A percentile compares a stretch with the other conserved stretches of the same genome.
Evolutionary conservation across 2,113 vertebrate genomes (phyloP).

Genomic region (Zosterops pallidus): DNA sequence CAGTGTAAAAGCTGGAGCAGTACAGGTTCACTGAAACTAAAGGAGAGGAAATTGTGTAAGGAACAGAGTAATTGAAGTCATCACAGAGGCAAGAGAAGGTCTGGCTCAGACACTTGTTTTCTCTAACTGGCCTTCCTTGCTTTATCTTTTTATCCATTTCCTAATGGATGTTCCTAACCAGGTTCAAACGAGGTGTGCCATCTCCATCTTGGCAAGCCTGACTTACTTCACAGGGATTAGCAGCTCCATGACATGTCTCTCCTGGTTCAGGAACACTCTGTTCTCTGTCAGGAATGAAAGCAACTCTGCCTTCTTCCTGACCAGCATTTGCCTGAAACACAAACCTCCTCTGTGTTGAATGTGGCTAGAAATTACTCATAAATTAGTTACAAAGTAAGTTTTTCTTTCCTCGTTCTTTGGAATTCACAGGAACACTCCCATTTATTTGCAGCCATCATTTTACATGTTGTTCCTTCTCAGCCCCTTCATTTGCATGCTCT

Average conservation of each 20-base stretch:
- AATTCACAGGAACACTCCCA: background rate
- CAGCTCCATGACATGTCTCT: background rate
- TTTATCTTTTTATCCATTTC: background rate
- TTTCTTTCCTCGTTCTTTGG: background rate
- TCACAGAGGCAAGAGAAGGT: background rate
- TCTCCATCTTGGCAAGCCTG: background rate
- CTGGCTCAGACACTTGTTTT: background rate
- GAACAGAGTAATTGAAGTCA: background rate
- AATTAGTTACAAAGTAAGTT: background rate
- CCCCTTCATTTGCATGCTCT: background rate
- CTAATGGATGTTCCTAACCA: background rate
- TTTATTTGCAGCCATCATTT: background rate
- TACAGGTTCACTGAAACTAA: background rate
- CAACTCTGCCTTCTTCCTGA: background rate
- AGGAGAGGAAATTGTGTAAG: background rate
- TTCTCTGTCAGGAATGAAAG: background rate
- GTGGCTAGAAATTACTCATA: background rate
- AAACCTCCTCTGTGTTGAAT: background rate
- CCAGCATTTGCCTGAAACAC: background rate
- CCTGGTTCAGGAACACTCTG: background rate
- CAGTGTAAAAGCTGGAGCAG: background rate
- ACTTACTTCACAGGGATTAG: slow-evolving; percentile 8
- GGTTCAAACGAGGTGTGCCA: background rate
- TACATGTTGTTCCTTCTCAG: background rate
- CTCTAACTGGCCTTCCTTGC: background rate